Evolutionary conservation across 1,140 invertebrate genomes (phyloP).

Genomic region (Dreissena polymorpha): DNA sequence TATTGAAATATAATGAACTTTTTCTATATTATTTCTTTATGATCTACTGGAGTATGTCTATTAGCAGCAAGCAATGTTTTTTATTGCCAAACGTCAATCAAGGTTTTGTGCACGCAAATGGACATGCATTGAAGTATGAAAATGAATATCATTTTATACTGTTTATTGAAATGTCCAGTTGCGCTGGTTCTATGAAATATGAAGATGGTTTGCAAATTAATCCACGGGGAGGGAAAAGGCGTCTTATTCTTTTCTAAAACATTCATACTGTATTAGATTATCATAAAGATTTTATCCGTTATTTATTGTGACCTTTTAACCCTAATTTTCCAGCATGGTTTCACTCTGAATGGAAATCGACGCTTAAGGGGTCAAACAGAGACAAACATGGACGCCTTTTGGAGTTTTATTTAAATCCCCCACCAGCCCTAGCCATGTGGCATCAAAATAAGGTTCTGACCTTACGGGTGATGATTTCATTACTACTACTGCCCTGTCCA

Average conservation of each 20-base stretch:
- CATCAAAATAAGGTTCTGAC: neutral
- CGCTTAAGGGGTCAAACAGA: slow-evolving; percentile 41
- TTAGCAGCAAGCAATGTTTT: no score
- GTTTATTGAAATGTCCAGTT: no score
- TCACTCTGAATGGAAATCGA: slow-evolving; percentile 19
- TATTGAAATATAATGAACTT: no score
- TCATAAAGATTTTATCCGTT: slow-evolving; percentile 25
- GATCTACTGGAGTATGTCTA: no score
- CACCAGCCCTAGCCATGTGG: slow-evolving; percentile 35
- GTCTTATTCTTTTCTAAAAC: neutral
- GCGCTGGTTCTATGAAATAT: neutral
- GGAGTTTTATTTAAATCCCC: slow-evolving; percentile 10
- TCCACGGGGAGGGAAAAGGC: slow-evolving; percentile 28
- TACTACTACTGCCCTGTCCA: no score
- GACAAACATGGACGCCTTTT: slow-evolving; percentile 38
- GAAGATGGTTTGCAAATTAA: slow-evolving; percentile 34
- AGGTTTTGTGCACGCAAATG: no score
- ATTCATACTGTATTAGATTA: slow-evolving; percentile 29
- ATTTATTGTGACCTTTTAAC: slow-evolving; percentile 36
- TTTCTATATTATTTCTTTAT: no score
- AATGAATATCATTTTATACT: no score
- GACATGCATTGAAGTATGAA: no score
- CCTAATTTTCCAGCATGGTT: slow-evolving; percentile 15
- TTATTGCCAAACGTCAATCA: no score
- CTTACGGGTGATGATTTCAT: neutral